These are phyloP conservation scores for Aphelinus certus DNA, from an alignment of 1,140 invertebrate species.

Conservation along the genomic window DNA sequence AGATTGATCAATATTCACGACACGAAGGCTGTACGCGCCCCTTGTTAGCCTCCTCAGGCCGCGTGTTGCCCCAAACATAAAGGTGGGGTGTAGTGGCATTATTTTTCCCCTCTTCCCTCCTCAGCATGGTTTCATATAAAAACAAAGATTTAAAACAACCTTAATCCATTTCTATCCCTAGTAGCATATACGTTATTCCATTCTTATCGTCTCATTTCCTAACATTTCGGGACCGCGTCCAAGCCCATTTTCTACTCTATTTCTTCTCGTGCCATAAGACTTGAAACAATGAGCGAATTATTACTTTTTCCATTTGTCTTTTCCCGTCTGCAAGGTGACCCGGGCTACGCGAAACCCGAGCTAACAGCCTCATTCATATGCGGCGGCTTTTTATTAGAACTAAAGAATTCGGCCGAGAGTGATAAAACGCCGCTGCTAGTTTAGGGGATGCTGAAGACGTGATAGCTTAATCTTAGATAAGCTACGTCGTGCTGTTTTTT, in stretches of 20 bases:
- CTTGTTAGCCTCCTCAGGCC: not conserved
- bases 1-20: too few species aligned
- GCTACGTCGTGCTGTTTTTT: too few species aligned
- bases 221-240: not conserved
- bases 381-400: too few species aligned
- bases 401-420: too few species aligned
- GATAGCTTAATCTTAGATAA: too few species aligned
- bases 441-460: too few species aligned
- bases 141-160: not conserved
- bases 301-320: not conserved
- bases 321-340: not conserved
- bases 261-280: not conserved
- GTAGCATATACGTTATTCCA: not conserved
- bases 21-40: too few species aligned
- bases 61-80: not conserved
- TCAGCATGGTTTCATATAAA: not conserved
- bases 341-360: too few species aligned
- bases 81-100: not conserved
- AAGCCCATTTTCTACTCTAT: slow-evolving; percentile 20
- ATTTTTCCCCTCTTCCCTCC: too few species aligned
- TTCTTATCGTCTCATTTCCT: not conserved
- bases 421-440: too few species aligned
- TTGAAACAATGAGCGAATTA: slow-evolving; percentile 1
- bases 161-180: not conserved
- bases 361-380: too few species aligned